These are phyloP conservation scores for Venturia canescens DNA, from an alignment of 1,140 invertebrate species.

Conservation along the genomic window DNA sequence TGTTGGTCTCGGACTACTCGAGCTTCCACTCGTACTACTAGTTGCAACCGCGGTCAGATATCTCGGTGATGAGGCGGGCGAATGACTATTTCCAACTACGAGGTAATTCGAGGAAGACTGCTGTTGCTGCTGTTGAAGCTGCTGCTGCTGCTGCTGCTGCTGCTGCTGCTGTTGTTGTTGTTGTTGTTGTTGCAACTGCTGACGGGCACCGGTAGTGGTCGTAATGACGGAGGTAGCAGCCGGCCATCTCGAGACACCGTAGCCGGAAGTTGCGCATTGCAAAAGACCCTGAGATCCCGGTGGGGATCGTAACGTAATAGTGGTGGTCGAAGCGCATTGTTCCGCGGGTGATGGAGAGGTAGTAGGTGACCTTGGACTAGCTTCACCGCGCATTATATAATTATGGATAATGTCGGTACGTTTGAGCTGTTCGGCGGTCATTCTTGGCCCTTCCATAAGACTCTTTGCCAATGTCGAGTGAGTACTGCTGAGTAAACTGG, in stretches of 20 bases:
- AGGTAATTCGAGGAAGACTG: slow-evolving; percentile 70
- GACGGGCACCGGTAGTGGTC: slow-evolving; percentile 70
- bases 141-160: slow-evolving; percentile 45
- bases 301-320: slow-evolving; percentile 66
- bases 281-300: slow-evolving; percentile 67
- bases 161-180: slow-evolving; percentile 61
- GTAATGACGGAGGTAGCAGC: slow-evolving; percentile 73
- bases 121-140: slow-evolving; percentile 59
- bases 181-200: slow-evolving; percentile 64
- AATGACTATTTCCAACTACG: slow-evolving; percentile 62
- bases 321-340: slow-evolving; percentile 75
- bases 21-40: slow-evolving; percentile 63
- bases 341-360: slow-evolving; percentile 76
- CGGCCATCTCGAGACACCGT: slow-evolving; percentile 71
- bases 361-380: slow-evolving; percentile 77
- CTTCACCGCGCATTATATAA: slow-evolving; percentile 88
- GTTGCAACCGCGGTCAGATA: slow-evolving; percentile 70
- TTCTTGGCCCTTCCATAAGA: slow-evolving; percentile 90
- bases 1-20: slow-evolving; percentile 69
- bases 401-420: slow-evolving; percentile 93
- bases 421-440: slow-evolving; percentile 93
- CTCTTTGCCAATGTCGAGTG: slow-evolving; percentile 92
- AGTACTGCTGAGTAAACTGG: slow-evolving; percentile 83
- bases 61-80: slow-evolving; percentile 71
- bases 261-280: slow-evolving; percentile 70